Evolutionary conservation across 2,113 vertebrate genomes (phyloP), one percentile per base, ranked within the genome.

Genomic region (Pseudopodoces humilis): DNA sequence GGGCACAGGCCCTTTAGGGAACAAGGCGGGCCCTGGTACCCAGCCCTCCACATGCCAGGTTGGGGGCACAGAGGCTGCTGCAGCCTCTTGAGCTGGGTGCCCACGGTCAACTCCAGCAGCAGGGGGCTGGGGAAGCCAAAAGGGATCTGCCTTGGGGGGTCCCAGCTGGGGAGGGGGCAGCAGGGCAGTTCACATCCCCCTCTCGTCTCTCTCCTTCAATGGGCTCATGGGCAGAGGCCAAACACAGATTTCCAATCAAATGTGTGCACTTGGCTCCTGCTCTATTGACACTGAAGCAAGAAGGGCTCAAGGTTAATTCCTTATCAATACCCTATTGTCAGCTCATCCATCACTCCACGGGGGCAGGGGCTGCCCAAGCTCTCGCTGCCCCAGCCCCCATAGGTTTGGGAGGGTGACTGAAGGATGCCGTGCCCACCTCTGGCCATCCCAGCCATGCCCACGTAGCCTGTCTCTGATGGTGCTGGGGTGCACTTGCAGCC

Each of bases 301-400:
- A 96, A 96, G 97, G 97, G 97, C 98, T 98, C 97, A 97, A 97
- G 98, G 98, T 98, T 98, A 98, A 98, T 98, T 98, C 97, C 97
- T 98, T 98, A 98, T 98, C 83, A 98, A 98, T 98, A 98, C 56
- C 91, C 84, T 95, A 97, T 98, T 97, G 98, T 98, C 98, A 98
- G 97, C 96, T 98, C 98, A 96, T 98, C 97, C 98, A 98, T 98
- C 98, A 97, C 31, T 75, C n/a, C 0, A 19, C 2, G 58, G 83
- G 85, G 85, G 92, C 76, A 85, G 47, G 72, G 39, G 60, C 91
- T 92, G 82, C 82, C 78, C 74, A 31, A 41, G 80, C 68, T 81
- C 60, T 49, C 52, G 68, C 68, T 80, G 33, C 17, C 59, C 50
- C 68, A 60, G 37, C 35, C 74, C 80, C 80, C 50, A 17, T 15